Conservation (phyloP, 2,797 vertebrate genomes). For the Pipistrellus pygmaeus region DNA sequence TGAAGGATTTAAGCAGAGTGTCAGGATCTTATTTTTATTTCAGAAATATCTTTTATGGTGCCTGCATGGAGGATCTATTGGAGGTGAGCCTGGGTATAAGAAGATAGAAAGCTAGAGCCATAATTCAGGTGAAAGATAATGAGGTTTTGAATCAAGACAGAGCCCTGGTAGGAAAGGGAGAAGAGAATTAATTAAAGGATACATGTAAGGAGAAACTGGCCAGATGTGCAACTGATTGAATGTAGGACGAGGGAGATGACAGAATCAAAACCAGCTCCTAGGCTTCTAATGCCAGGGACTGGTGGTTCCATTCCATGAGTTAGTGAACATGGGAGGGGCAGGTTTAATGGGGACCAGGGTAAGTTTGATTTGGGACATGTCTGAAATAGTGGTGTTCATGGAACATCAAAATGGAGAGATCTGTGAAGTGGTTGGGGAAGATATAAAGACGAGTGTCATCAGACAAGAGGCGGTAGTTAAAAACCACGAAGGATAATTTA, state of each 20-base stretch:
- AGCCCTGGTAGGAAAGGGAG: slow-evolving; percentile 17
- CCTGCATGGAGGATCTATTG: background rate
- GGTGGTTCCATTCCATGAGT: background rate
- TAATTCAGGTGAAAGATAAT: slow-evolving; percentile 62
- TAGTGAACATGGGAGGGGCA: background rate
- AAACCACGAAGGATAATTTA: background rate
- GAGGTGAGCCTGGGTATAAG: background rate
- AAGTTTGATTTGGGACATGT: background rate
- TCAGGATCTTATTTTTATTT: background rate
- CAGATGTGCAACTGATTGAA: background rate
- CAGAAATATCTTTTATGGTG: slow-evolving; percentile 42
- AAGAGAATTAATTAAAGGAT: slow-evolving; percentile 55
- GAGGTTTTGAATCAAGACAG: slow-evolving; percentile 54
- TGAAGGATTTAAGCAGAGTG: background rate
- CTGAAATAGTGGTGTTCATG: background rate
- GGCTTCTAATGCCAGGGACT: background rate
- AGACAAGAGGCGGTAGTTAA: background rate
- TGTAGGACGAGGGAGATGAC: background rate
- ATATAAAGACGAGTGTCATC: background rate
- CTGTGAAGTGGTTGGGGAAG: background rate
- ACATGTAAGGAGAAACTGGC: background rate
- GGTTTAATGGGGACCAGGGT: background rate
- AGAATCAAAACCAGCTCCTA: background rate
- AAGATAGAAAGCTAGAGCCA: background rate
- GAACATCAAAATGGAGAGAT: background rate